Base-by-base conservation (phyloP, 2,888 invertebrate species). In the Pheosia tremula region DNA sequence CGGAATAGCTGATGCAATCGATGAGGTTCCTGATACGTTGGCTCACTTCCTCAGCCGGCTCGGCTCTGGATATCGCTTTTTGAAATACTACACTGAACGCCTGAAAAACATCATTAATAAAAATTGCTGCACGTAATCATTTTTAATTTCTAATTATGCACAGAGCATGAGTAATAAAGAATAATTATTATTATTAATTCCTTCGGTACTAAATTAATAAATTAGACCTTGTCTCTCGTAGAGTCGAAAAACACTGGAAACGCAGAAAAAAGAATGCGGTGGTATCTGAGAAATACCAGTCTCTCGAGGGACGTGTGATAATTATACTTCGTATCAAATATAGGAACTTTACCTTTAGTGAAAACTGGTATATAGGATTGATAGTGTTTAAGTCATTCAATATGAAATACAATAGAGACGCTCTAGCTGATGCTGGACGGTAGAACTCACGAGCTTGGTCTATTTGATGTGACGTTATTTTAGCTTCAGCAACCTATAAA, bases 81-180 rank as follows among this genome's bases (percentile, higher is more conserved):
- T 98, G 98, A 86, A 99, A 99, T 43, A 99, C 99, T n/a, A 98
- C 98, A 87, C 98, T 98, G 89, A 99, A 99, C 2, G 99, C 98
- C 97, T 98, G 79, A n/a, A 91, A 74, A 1, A 13, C n/a, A 64
- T 65, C 62, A n/a, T 0, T 9, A 9, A 43, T 43, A 9, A 9
- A 43, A 9, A 43, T 43, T 10, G 43, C 43, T 9, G 10, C 1
- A 3, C 43, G 10, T 4, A 9, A 9, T 9, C 3, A 9, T 8
- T 24, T 24, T 24, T 24, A 24, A 24, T 24, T 24, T 24, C 24
- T 24, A 24, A 24, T 24, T 0, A 24, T 24, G 24, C 24, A 24
- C 24, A 24, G 24, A 24, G 2, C 24, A 24, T 24, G 24, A 24
- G 24, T 24, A 24, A 24, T n/a, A n/a, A n/a, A n/a, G 2, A 24